Conservation (phyloP, 2,888 invertebrate genomes). For the Diaprepes abbreviatus region DNA sequence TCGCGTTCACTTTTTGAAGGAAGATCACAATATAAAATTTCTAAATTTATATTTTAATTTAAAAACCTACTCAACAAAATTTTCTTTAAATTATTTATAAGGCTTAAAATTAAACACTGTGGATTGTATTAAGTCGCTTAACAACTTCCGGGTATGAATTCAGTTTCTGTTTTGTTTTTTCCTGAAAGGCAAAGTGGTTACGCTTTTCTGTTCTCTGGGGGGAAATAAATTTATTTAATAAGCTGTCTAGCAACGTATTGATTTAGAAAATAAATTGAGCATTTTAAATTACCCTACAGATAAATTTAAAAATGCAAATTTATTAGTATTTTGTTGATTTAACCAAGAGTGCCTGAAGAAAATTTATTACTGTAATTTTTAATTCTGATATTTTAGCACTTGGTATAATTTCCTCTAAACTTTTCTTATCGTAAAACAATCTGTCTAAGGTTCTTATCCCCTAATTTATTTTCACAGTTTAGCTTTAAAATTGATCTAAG, state of each 20-base stretch:
- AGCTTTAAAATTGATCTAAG: too few relatives aligned
- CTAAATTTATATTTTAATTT: not conserved
- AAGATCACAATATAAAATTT: too few relatives aligned
- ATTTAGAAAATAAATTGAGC: not conserved
- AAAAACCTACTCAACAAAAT: not conserved
- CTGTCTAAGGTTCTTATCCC: too few relatives aligned
- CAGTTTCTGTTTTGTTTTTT: slow-evolving; percentile 2
- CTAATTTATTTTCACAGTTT: too few relatives aligned
- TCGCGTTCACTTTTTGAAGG: too few relatives aligned
- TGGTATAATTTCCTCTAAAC: too few relatives aligned
- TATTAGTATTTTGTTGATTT: too few relatives aligned
- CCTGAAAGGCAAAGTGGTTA: slow-evolving; percentile 5
- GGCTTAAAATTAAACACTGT: not conserved
- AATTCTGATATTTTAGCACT: too few relatives aligned
- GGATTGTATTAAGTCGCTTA: slow-evolving; percentile 12
- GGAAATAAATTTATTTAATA: slow-evolving; percentile 8
- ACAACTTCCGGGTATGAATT: not conserved
- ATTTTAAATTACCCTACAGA: not conserved
- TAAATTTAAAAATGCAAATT: not conserved
- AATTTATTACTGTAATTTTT: too few relatives aligned
- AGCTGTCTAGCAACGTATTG: not conserved
- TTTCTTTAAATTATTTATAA: slow-evolving; percentile 7
- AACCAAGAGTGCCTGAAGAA: too few relatives aligned
- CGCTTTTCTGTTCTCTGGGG: not conserved
- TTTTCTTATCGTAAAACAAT: too few relatives aligned